These are phyloP conservation scores for Leptocoma aspasia DNA, from an alignment of 2,113 vertebrate genomes.

Conservation along the genomic window DNA sequence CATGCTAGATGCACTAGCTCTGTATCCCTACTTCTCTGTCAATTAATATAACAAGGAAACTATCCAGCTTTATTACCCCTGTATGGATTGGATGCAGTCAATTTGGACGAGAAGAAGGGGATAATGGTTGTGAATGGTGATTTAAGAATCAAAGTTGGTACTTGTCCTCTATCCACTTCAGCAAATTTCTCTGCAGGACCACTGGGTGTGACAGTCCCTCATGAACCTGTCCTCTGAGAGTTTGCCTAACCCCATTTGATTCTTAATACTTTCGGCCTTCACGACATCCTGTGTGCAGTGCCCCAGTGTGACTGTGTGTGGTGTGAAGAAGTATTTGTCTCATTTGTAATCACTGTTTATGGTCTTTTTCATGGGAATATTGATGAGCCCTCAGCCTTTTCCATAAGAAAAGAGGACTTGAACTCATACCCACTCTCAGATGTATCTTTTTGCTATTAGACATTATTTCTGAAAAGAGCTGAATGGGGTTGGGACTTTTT, in stretches of 20 bases:
- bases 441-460: neutral
- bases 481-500: neutral
- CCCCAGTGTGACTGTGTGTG: neutral
- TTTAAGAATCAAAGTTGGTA: neutral
- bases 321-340: neutral
- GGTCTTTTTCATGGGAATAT: neutral
- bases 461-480: neutral
- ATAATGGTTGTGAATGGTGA: neutral
- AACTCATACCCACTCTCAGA: neutral
- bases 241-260: neutral
- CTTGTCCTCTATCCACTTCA: rapidly evolving
- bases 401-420: neutral
- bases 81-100: neutral
- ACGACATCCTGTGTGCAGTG: neutral
- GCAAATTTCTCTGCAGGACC: neutral
- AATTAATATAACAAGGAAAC: neutral
- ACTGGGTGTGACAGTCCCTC: neutral
- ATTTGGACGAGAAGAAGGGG: neutral
- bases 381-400: neutral
- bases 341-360: neutral
- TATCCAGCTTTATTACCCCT: neutral
- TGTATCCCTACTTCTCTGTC: neutral
- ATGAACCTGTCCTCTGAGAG: neutral
- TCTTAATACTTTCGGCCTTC: neutral
- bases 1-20: neutral